Base-by-base conservation (phyloP, 2,888 invertebrate species). In the Aporophyla lueneburgensis region DNA sequence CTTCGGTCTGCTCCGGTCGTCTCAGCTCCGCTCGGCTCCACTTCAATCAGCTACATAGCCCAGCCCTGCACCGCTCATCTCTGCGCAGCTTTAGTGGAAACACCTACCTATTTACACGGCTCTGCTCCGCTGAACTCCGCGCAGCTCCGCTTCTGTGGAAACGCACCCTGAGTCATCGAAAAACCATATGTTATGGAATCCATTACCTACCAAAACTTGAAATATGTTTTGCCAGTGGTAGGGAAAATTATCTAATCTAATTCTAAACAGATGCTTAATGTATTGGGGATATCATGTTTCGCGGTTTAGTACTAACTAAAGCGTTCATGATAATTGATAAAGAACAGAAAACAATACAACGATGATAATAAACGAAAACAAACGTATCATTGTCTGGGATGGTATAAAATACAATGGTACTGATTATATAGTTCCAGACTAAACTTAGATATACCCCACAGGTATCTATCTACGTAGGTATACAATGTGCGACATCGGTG, bases 401-500 rank as follows among this genome's bases (percentile, higher is more conserved):
- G 51, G 75, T 78, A 83, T 86, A 89, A 87, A 89, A 92, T 89
- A 93, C 91, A 93, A 93, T 92, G 33, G 33, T 33, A 86, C 88
- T 86, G 86, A 89, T 88, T 40, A 88, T 40, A 88, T 89, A 89
- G 88, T 83, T 85, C 76, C 76, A 87, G 88, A 90, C 87, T 89
- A 88, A 87, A 86, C 80, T 88, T 85, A 80, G 88, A 85, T 83
- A 67, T 77, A 81, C 61, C 69, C 65, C 65, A 70, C 74, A 80
- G 78, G 80, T 82, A 77, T 58, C 27, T 65, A 66, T 27, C 33
- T 72, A 66, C 83, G 89, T 80, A 33, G 33, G 33, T 33, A 86
- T 85, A 83, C 86, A 86, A 89, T 90, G 87, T 93, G 92, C 92
- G 93, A 92, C 90, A 93, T 90, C 90, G 88, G 89, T 92, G 92